phyloP scores from a whole-genome alignment of 1,140 invertebrate genomes.

The Leguminivora glycinivorella region DNA sequence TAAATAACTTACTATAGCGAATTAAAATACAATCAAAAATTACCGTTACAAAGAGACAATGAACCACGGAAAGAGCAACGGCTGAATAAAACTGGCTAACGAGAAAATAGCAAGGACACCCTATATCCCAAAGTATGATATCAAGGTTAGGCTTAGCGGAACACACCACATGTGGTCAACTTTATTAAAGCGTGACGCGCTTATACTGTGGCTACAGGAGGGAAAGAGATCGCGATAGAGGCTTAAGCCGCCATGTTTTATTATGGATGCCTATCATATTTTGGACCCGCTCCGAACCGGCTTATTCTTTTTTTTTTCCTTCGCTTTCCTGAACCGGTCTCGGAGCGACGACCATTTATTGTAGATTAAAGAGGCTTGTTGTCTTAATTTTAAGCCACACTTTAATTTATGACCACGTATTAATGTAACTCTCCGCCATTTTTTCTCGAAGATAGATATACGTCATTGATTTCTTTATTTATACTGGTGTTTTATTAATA shows the following conservation, averaged over 20 bases:
- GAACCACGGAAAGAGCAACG: conserved; percentile 4
- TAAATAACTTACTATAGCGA: not conserved
- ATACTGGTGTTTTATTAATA: conserved; percentile 65
- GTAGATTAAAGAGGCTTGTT: conserved; percentile 79
- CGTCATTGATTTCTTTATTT: conserved; percentile 73
- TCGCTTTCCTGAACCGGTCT: conserved; percentile 73
- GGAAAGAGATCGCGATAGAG: conserved; percentile 60
- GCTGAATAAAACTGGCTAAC: conserved; percentile 8
- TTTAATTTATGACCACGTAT: conserved; percentile 76
- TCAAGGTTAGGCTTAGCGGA: conserved; percentile 78
- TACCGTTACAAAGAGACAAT: conserved; percentile 5
- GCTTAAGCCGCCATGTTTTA: conserved; percentile 77
- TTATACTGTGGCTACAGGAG: conserved; percentile 45
- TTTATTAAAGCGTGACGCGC: conserved; percentile 70
- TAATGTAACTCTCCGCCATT: conserved; percentile 67
- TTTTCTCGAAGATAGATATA: conserved; percentile 62
- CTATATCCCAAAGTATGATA: conserved; percentile 71
- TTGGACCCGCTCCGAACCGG: conserved; percentile 75
- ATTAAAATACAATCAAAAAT: not conserved
- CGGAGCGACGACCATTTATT: conserved; percentile 74
- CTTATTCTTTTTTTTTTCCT: conserved; percentile 75
- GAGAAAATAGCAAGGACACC: conserved; percentile 45
- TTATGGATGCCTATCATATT: conserved; percentile 79
- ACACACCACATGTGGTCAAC: conserved; percentile 79
- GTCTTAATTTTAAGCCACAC: conserved; percentile 77